Percentiles rank a stretch among this genome's conserved stretches.
Evolutionary conservation across 2,888 invertebrate genomes (phyloP).

Genomic region (Arge pagana): DNA sequence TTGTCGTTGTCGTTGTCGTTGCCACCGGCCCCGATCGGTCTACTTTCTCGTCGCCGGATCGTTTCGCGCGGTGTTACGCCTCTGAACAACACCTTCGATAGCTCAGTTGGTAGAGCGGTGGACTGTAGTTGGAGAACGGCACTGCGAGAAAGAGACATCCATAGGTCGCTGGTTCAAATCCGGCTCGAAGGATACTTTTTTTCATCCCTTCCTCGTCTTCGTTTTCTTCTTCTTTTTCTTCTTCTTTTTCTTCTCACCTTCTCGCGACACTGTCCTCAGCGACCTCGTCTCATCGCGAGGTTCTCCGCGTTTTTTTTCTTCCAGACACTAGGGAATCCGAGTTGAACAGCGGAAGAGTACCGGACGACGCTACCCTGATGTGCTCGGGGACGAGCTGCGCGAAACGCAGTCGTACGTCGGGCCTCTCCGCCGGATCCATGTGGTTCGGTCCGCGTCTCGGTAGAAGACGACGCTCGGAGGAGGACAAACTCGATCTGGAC

Average conservation of each 20-base stretch:
- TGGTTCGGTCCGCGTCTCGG: slow-evolving; percentile 65
- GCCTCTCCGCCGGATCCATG: slow-evolving; percentile 48
- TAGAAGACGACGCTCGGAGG: slow-evolving; percentile 58
- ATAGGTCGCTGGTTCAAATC: not conserved
- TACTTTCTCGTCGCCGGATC: too few species aligned
- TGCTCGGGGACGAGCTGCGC: slow-evolving; percentile 44
- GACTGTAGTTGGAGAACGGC: not conserved
- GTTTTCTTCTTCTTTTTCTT: too few species aligned
- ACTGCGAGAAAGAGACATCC: not conserved
- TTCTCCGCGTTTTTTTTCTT: not conserved
- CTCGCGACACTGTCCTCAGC: too few species aligned
- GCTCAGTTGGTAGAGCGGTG: not conserved
- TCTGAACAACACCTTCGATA: not conserved
- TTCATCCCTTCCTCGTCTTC: too few species aligned
- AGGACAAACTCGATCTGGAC: slow-evolving; percentile 41
- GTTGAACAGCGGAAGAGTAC: slow-evolving; percentile 20
- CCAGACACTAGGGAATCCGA: slow-evolving; percentile 32
- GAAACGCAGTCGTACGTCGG: slow-evolving; percentile 38
- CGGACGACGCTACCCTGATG: slow-evolving; percentile 28
- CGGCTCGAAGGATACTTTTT: not conserved
- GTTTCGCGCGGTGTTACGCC: not conserved
- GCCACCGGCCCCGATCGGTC: too few species aligned
- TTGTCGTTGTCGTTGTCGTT: too few species aligned
- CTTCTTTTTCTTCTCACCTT: too few species aligned
- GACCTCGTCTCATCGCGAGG: not conserved